Base-by-base conservation (phyloP, 2,797 vertebrate genomes). In the Onychomys arenicola region DNA sequence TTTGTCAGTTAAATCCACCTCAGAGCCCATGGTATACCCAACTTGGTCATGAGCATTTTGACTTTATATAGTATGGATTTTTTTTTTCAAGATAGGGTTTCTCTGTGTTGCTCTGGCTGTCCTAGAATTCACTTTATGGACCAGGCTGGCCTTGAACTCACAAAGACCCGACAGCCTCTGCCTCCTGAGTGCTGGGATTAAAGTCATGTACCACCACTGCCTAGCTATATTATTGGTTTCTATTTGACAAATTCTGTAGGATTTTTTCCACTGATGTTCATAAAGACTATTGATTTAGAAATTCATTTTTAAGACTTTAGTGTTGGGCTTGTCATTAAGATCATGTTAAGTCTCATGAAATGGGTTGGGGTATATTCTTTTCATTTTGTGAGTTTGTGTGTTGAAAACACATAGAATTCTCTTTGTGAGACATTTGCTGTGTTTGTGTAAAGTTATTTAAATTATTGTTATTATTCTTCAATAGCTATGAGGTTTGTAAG, bases 371-470 rank as follows among this genome's bases (percentile, higher is more conserved):
- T 80, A 8, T 75, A 2, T 87, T 87, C 34, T 89, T 91, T 91
- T 43, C n/a, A 43, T 87, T 95, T 94, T 93, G 69, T 96, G 69
- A 90, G 57, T 69, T 83, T 96, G 63, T 40, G 19, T 93, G 25
- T 40, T 55, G 27, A 94, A 82, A 82, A 32, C n/a, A 59, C 2
- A 5, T 63, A 89, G 40, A 23, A 40, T 49, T 94, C 67, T 73
- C 40, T 91, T 85, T 34, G 19, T 91, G 88, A 84, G 49, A 46
- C 69, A 16, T 27, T 55, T n/a, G 23, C 14, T 57, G 19, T 73
- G 49, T 9, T 5, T 27, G 7, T 78, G 5, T 76, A 88, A 75
- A 69, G 12, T 55, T 93, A 61, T 82, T 89, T 92, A 75, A 46
- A 90, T 87, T 71, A 61, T 12, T 78, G 32, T n/a, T 46, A 55